Conservation (phyloP, 2,113 vertebrate genomes). For the Sorex araneus region DNA sequence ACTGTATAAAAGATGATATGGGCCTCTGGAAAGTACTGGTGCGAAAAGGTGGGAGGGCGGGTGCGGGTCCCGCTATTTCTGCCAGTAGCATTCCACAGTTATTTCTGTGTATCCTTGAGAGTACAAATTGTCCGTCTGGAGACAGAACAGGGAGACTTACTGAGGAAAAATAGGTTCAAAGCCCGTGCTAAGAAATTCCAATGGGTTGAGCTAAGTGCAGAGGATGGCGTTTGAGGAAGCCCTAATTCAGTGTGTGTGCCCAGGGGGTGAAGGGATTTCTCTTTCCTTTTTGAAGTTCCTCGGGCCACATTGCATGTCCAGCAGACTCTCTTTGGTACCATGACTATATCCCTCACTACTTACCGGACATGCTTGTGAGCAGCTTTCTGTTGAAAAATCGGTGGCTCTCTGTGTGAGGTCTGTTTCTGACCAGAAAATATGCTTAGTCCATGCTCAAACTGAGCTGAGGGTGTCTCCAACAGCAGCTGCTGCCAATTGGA, state of each 20-base stretch:
- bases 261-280: not conserved
- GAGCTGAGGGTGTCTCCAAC: not conserved
- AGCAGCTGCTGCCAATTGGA: slow-evolving; percentile 31
- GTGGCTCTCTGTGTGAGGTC: slow-evolving; percentile 11
- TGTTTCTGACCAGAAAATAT: not conserved
- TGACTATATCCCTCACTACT: not conserved
- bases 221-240: not conserved
- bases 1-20: not conserved
- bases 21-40: slow-evolving; percentile 5
- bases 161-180: slow-evolving; percentile 4
- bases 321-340: not conserved
- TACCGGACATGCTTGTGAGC: not conserved
- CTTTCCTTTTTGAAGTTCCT: not conserved
- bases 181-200: slow-evolving; percentile 1
- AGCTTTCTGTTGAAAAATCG: slow-evolving; percentile 48
- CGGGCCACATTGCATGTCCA: not conserved
- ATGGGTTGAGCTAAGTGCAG: not conserved
- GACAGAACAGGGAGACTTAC: slow-evolving; percentile 13
- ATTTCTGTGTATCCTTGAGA: slow-evolving; percentile 9
- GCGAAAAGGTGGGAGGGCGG: not conserved
- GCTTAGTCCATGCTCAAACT: not conserved
- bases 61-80: not conserved
- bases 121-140: slow-evolving; percentile 34
- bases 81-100: not conserved
- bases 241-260: not conserved